Evolutionary conservation across 2,888 invertebrate species (phyloP), one percentile per base, ranked within the genome.

Genomic region (Brachypalpus laphriformis): DNA sequence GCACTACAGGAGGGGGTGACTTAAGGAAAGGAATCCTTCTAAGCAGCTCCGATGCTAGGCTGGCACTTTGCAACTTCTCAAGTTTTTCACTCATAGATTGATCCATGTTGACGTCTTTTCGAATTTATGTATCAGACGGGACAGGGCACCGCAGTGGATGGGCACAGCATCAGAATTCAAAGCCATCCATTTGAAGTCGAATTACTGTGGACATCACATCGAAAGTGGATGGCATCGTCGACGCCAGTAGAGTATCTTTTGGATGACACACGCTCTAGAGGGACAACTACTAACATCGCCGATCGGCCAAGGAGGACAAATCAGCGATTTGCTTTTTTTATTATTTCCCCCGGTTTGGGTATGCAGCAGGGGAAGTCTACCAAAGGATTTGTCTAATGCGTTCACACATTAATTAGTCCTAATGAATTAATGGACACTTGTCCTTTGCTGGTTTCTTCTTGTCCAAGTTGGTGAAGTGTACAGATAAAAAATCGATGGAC

Each of bases 71-170:
- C 63, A 65, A 49, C 47, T 65, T 65, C 63, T 75, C 74, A 56
- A 65, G 74, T 63, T 75, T 75, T 65, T 72, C 65, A 56, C 57
- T 56, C 45, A 25, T 14, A 75, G 75, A 75, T 75, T 75, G 75
- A 75, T 75, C 75, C 65, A 65, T 45, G 75, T 65, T 65, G 75
- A 75, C 75, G 75, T 75, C 65, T 22, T 65, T 45, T 56, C 56
- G 65, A 75, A 65, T 65, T 65, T 75, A 65, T 75, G 63, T 63
- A 56, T 75, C 56, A 11, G 59, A 34, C 34, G 34, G 34, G 11
- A 45, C 7, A 14, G 66, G 16, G 63, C 11, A 9, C 25, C 47
- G 8, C 40, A 40, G 9, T 25, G n/a, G 54, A 25, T 16, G 45
- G 45, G 28, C 25, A 42, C 42, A 68, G 54, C 34, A 37, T 65